Conservation (phyloP, 23 tunicate species). For the Ascidia mentula region DNA sequence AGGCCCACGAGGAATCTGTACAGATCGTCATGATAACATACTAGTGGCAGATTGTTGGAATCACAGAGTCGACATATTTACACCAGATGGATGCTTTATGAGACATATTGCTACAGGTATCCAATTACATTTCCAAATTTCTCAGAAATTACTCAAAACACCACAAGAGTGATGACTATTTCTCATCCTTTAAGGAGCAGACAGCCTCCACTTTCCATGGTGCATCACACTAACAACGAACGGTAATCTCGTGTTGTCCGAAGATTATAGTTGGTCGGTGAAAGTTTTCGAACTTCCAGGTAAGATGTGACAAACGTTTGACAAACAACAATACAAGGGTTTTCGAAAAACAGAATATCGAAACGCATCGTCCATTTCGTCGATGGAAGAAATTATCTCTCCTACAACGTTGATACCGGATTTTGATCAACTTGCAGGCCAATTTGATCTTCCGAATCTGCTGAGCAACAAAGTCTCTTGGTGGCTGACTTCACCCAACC, state of each 20-base stretch:
- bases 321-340: too few relatives aligned
- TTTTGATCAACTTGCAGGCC: constrained; percentile 77
- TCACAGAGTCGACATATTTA: constrained; percentile 91
- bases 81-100: constrained; percentile 86
- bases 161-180: constrained; percentile 41
- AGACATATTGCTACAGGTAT: constrained; percentile 85
- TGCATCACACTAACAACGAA: constrained; percentile 61
- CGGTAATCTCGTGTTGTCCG: constrained; percentile 74
- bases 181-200: constrained; percentile 41
- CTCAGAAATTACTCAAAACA: constrained; percentile 22
- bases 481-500: constrained; percentile 78
- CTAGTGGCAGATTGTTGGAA: constrained; percentile 97
- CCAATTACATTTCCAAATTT: not conserved
- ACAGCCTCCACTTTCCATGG: constrained; percentile 94
- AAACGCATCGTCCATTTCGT: constrained; percentile 35
- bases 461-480: constrained; percentile 74
- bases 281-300: constrained; percentile 85
- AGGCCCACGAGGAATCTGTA: constrained; percentile 89
- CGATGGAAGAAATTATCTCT: constrained; percentile 67
- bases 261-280: constrained; percentile 96
- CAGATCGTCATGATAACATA: constrained; percentile 82
- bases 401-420: constrained; percentile 68
- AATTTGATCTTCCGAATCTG: constrained; percentile 71
- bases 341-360: not conserved
- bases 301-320: too few relatives aligned